phyloP scores from a whole-genome alignment of 2,888 invertebrate species.

The Aleiodes testaceus region DNA sequence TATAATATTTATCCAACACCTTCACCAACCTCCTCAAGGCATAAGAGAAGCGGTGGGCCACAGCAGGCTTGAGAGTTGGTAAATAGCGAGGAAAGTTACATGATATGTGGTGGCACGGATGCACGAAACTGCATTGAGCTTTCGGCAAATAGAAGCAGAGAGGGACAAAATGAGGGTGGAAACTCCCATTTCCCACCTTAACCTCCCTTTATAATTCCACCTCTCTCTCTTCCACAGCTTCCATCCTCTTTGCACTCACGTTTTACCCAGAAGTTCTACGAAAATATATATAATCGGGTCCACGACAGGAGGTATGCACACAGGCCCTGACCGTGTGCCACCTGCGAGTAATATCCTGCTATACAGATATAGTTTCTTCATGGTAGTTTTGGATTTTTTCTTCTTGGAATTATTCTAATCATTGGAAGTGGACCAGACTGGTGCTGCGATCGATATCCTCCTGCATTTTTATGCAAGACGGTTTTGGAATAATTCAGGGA shows the following conservation, averaged over 20 bases:
- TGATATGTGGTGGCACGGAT: conserved; percentile 62
- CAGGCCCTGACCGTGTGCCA: conserved; percentile 26
- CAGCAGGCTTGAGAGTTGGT: conserved; percentile 50
- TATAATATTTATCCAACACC: conserved; percentile 37
- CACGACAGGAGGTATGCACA: conserved; percentile 13
- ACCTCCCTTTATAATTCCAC: conserved; percentile 3
- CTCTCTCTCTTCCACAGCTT: not conserved
- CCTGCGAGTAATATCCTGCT: conserved; percentile 29
- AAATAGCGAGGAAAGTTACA: conserved; percentile 62
- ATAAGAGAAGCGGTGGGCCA: conserved; percentile 39
- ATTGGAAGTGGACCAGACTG: too few species aligned
- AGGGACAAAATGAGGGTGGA: conserved; percentile 33
- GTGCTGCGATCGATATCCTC: too few species aligned
- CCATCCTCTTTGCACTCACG: not conserved
- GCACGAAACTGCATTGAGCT: conserved; percentile 58
- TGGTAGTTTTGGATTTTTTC: not conserved
- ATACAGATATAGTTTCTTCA: not conserved
- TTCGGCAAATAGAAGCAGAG: conserved; percentile 44
- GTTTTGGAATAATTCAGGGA: too few species aligned
- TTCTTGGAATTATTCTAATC: not conserved
- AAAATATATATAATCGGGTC: conserved; percentile 33
- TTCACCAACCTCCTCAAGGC: conserved; percentile 24
- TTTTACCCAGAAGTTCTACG: not conserved
- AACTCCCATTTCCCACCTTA: conserved; percentile 9
- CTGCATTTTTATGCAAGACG: too few species aligned